These are phyloP conservation scores for Melanchra persicariae DNA, from an alignment of 2,888 invertebrate genomes.

Conservation along the genomic window DNA sequence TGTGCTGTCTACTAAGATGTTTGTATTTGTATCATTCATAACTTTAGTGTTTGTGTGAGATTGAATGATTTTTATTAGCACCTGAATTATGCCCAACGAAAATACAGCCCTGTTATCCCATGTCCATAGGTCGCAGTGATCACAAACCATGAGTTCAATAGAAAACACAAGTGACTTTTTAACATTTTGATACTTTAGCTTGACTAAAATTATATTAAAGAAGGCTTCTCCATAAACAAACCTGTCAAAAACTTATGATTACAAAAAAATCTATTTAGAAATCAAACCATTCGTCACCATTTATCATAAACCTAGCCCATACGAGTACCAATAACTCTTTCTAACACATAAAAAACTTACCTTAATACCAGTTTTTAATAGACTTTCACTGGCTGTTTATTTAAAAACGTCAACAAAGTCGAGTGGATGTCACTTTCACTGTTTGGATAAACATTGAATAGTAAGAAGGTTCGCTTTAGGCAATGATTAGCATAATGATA, in stretches of 20 bases:
- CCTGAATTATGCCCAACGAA: too few relatives aligned
- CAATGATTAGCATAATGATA: conserved; percentile 55
- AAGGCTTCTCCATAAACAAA: neutral
- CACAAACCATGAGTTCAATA: too few relatives aligned
- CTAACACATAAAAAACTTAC: conserved; percentile 7
- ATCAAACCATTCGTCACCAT: conserved; percentile 9
- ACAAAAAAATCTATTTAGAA: neutral
- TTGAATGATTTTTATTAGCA: too few relatives aligned
- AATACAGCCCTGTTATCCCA: too few relatives aligned
- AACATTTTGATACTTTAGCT: too few relatives aligned
- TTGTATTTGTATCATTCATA: too few relatives aligned
- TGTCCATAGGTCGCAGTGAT: too few relatives aligned
- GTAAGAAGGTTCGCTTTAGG: conserved; percentile 8
- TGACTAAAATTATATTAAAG: too few relatives aligned
- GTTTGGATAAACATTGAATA: conserved; percentile 43
- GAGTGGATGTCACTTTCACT: conserved; percentile 59
- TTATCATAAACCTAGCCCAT: neutral
- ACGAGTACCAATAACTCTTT: conserved; percentile 10
- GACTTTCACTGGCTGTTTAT: conserved; percentile 53
- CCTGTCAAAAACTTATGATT: neutral
- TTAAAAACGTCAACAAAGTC: conserved; percentile 37
- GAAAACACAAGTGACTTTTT: too few relatives aligned
- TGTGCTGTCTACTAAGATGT: too few relatives aligned
- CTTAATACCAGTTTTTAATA: conserved; percentile 40
- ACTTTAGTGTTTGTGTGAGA: too few relatives aligned